Evolutionary conservation across 2,113 vertebrate species (phyloP).

Genomic region (Pleuronectes platessa): DNA sequence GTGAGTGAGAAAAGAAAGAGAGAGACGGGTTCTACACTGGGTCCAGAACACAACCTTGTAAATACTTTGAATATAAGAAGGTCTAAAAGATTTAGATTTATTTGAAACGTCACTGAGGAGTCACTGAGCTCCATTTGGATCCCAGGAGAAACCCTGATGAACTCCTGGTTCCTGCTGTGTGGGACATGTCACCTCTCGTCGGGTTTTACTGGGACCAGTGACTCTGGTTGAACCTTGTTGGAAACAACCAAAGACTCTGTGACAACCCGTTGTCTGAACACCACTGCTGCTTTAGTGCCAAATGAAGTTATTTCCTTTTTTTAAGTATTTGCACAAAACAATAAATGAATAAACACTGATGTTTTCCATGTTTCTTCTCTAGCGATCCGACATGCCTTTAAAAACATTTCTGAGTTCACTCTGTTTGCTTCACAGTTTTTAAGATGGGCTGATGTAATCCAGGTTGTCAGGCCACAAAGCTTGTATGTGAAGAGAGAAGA

Average conservation of each 20-base stretch:
- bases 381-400: too few species aligned
- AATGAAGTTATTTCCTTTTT: background rate
- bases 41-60: background rate
- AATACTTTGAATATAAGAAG: background rate
- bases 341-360: background rate
- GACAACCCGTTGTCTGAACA: background rate
- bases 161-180: background rate
- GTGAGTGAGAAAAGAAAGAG: background rate
- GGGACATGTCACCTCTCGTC: background rate
- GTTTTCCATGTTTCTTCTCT: too few species aligned
- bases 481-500: too few species aligned
- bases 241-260: background rate
- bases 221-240: background rate
- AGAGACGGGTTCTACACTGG: background rate
- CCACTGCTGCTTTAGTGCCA: background rate
- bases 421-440: too few species aligned
- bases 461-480: too few species aligned
- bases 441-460: too few species aligned
- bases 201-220: background rate
- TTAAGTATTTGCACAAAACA: conserved; percentile 21
- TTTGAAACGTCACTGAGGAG: background rate
- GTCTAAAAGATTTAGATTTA: background rate
- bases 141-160: background rate
- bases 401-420: too few species aligned
- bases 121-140: too few species aligned